Conservation (phyloP, 2,797 vertebrate species). For the Hozukius guyotensis region DNA sequence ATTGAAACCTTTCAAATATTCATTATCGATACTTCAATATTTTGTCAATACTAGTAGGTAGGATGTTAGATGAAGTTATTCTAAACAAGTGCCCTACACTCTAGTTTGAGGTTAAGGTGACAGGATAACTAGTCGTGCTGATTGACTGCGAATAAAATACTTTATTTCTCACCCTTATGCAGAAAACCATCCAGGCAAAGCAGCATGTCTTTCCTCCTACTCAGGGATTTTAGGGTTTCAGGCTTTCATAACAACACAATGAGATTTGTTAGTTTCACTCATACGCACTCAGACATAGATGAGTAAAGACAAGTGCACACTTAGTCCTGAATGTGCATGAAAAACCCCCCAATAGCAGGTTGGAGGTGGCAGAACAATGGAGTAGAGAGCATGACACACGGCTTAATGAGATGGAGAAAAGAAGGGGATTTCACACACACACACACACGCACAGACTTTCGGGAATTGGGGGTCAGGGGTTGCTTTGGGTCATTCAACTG, state of each 20-base stretch:
- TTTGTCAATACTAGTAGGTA: too few relatives aligned
- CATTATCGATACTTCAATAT: too few relatives aligned
- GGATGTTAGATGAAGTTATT: neutral
- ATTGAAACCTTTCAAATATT: too few relatives aligned
- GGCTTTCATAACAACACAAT: constrained; percentile 47
- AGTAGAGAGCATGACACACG: constrained; percentile 46
- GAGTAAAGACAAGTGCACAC: constrained; percentile 34
- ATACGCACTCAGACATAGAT: constrained; percentile 14
- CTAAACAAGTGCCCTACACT: neutral
- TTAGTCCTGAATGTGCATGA: constrained; percentile 21
- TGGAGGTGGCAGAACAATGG: constrained; percentile 58
- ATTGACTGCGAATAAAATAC: neutral
- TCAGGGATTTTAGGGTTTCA: constrained; percentile 26
- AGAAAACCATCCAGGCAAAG: constrained; percentile 30
- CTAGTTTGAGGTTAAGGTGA: neutral
- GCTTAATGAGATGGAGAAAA: constrained; percentile 65
- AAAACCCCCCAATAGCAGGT: constrained; percentile 18
- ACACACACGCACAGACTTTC: constrained; percentile 11
- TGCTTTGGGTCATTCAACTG: constrained; percentile 63
- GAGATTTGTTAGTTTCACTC: constrained; percentile 27
- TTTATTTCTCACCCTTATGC: neutral
- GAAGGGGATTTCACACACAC: constrained; percentile 20
- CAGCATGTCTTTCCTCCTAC: constrained; percentile 31
- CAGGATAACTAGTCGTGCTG: neutral
- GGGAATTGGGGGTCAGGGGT: constrained; percentile 61